These are phyloP conservation scores for Gerris buenoi DNA, from an alignment of 1,140 invertebrate species.

Conservation along the genomic window DNA sequence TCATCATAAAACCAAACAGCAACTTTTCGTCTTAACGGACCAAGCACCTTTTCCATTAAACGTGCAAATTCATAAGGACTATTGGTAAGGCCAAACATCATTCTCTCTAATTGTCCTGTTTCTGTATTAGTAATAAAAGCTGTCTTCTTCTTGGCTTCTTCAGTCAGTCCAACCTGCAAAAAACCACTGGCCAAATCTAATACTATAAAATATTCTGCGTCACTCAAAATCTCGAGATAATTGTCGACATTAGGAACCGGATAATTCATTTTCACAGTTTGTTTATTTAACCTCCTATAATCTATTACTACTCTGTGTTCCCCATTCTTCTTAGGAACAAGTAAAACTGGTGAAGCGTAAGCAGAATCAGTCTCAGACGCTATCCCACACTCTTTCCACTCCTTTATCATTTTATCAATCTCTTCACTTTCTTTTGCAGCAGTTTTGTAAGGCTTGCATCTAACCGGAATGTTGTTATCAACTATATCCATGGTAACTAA, in stretches of 20 bases:
- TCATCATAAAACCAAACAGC: not conserved
- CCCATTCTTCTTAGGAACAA: conserved; percentile 18
- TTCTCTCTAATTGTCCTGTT: not conserved
- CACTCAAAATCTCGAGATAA: conserved; percentile 15
- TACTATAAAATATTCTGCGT: conserved; percentile 4
- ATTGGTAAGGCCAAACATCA: not conserved
- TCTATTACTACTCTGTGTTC: conserved; percentile 18
- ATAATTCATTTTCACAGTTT: conserved; percentile 17
- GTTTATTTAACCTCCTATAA: conserved; percentile 17
- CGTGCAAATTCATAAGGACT: not conserved
- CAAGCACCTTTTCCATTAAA: not conserved
- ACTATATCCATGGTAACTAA: not conserved
- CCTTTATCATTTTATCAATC: not conserved
- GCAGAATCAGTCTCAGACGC: conserved; percentile 13
- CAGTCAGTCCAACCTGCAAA: not conserved
- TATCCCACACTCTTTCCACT: not conserved
- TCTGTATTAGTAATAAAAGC: not conserved
- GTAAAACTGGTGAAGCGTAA: conserved; percentile 21
- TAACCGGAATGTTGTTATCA: not conserved
- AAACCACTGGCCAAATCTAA: not conserved
- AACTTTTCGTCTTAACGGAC: not conserved
- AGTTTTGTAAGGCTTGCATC: not conserved
- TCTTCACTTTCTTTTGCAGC: not conserved
- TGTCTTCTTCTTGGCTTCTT: not conserved
- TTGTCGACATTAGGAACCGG: conserved; percentile 19